Conservation (phyloP, 1,140 invertebrate species). For the Ostrea denselamellosa region DNA sequence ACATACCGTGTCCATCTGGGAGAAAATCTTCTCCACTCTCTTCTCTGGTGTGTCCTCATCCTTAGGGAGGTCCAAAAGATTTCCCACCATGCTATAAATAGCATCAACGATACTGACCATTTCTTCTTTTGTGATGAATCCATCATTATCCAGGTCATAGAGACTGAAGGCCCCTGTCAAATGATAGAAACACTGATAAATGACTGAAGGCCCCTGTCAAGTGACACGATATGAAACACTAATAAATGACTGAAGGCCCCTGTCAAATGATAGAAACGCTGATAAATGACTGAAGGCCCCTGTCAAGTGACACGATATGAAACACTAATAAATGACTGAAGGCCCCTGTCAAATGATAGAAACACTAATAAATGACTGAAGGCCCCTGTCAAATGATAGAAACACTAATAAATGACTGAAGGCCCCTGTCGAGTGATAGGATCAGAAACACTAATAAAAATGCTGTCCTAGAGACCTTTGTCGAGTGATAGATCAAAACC, state of each 20-base stretch:
- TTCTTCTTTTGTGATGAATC: conserved; percentile 97
- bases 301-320: conserved; percentile 78
- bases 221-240: too few relatives aligned
- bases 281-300: conserved; percentile 94
- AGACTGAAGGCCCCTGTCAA: conserved; percentile 95
- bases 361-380: too few relatives aligned
- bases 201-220: too few relatives aligned
- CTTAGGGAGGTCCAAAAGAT: conserved; percentile 90
- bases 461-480: too few relatives aligned
- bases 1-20: conserved; percentile 82
- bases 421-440: conserved; percentile 87
- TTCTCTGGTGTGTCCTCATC: conserved; percentile 89
- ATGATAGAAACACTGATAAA: neutral
- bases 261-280: conserved; percentile 78
- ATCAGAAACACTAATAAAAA: neutral
- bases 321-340: neutral
- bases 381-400: too few relatives aligned
- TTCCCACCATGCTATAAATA: conserved; percentile 99
- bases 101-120: conserved; percentile 99
- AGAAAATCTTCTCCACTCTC: conserved; percentile 81
- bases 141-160: conserved; percentile 98
- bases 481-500: too few relatives aligned
- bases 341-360: conserved; percentile 35
- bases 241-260: conserved; percentile 84
- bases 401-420: conserved; percentile 88